These are phyloP conservation scores for Poeciliopsis turneri DNA, from an alignment of 2,797 vertebrate species.

Conservation along the genomic window DNA sequence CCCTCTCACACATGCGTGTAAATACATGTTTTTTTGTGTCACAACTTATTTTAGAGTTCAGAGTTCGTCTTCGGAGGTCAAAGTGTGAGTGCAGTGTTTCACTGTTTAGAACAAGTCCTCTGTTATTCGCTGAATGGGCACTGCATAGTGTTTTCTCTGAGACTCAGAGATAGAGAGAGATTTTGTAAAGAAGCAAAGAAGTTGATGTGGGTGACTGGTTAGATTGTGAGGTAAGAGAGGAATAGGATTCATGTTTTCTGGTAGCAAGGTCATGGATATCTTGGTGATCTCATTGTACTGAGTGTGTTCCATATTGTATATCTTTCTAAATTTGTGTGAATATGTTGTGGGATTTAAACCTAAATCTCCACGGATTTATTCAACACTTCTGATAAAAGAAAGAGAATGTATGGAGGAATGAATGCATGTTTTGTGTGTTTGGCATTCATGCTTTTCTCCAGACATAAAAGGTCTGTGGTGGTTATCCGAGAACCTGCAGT, in stretches of 20 bases:
- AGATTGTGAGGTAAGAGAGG: slow-evolving; percentile 16
- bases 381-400: background rate
- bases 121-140: slow-evolving; percentile 62
- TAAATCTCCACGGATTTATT: slow-evolving; percentile 9
- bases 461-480: slow-evolving; percentile 63
- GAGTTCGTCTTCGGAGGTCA: slow-evolving; percentile 63
- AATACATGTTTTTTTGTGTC: slow-evolving; percentile 63
- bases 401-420: slow-evolving; percentile 34
- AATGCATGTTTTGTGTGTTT: slow-evolving; percentile 63
- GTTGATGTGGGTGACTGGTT: slow-evolving; percentile 15
- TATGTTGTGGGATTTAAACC: slow-evolving; percentile 8
- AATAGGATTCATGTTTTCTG: slow-evolving; percentile 53
- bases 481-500: slow-evolving; percentile 66
- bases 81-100: slow-evolving; percentile 69
- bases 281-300: slow-evolving; percentile 47
- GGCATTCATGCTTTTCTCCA: slow-evolving; percentile 51
- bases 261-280: slow-evolving; percentile 47
- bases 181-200: slow-evolving; percentile 33
- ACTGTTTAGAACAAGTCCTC: slow-evolving; percentile 61
- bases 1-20: slow-evolving; percentile 1
- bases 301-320: background rate
- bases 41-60: slow-evolving; percentile 53
- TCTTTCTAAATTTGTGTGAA: slow-evolving; percentile 6
- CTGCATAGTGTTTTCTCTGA: slow-evolving; percentile 38
- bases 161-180: slow-evolving; percentile 19